Conservation (phyloP, 2,113 vertebrate genomes). For the Orcinus orca region DNA sequence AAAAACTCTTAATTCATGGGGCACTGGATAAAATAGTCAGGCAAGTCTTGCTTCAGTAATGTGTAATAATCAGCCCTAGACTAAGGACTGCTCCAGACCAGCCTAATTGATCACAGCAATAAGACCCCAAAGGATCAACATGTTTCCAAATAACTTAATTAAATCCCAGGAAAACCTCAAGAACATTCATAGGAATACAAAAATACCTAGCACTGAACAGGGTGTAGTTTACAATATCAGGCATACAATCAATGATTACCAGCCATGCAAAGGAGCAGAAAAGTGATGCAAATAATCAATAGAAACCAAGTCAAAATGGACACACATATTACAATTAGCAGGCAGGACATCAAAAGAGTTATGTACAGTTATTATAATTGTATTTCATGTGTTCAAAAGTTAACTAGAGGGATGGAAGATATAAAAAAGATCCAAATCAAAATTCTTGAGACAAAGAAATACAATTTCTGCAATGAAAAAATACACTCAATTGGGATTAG, state of each 20-base stretch:
- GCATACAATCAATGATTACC: neutral
- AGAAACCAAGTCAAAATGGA: neutral
- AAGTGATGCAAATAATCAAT: neutral
- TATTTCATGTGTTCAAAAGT: neutral
- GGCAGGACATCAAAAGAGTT: neutral
- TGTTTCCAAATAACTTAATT: neutral
- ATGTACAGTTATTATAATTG: neutral
- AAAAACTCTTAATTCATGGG: neutral
- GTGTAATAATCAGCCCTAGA: neutral
- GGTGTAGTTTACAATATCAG: neutral
- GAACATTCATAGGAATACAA: neutral
- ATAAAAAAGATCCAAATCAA: neutral
- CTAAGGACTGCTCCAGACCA: neutral
- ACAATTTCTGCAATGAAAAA: neutral
- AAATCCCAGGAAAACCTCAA: neutral
- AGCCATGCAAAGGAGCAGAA: neutral
- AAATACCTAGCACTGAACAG: neutral
- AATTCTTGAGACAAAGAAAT: neutral
- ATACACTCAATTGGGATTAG: neutral
- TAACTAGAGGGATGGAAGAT: neutral
- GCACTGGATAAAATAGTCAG: neutral
- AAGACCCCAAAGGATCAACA: neutral
- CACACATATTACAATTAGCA: neutral
- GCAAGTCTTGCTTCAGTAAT: neutral
- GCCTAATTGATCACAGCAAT: neutral